Conservation (phyloP, 2,797 vertebrate species). For the Sebastolobus alascanus region DNA sequence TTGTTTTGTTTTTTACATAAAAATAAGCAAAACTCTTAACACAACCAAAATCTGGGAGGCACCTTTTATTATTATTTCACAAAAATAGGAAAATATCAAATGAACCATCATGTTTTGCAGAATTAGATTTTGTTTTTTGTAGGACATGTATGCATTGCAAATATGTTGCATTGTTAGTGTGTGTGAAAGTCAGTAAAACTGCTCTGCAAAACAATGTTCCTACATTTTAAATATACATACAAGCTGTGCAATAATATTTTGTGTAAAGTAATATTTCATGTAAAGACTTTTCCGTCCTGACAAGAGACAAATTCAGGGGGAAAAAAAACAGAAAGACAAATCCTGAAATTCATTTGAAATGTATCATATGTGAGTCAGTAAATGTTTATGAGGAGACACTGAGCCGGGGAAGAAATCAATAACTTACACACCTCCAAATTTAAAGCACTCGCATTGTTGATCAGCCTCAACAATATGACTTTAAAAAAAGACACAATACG, state of each 20-base stretch:
- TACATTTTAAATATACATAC: background rate
- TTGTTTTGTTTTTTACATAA: background rate
- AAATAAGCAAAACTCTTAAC: background rate
- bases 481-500: constrained; percentile 70
- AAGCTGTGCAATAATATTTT: constrained; percentile 4
- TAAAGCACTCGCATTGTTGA: constrained; percentile 69
- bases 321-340: background rate
- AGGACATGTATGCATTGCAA: background rate
- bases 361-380: constrained; percentile 3
- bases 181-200: background rate
- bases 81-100: background rate
- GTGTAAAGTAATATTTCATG: constrained; percentile 10
- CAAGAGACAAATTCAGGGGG: background rate
- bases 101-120: background rate
- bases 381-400: constrained; percentile 15
- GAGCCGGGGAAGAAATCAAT: constrained; percentile 33
- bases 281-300: background rate
- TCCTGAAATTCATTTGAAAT: background rate
- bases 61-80: background rate
- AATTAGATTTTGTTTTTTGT: background rate
- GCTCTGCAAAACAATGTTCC: background rate
- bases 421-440: constrained; percentile 60
- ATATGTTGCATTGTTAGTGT: background rate
- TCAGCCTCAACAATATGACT: constrained; percentile 75
- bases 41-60: background rate